Evolutionary conservation across 2,888 invertebrate species (phyloP), one percentile per base, ranked within the genome.

Genomic region (Torymus texanus): DNA sequence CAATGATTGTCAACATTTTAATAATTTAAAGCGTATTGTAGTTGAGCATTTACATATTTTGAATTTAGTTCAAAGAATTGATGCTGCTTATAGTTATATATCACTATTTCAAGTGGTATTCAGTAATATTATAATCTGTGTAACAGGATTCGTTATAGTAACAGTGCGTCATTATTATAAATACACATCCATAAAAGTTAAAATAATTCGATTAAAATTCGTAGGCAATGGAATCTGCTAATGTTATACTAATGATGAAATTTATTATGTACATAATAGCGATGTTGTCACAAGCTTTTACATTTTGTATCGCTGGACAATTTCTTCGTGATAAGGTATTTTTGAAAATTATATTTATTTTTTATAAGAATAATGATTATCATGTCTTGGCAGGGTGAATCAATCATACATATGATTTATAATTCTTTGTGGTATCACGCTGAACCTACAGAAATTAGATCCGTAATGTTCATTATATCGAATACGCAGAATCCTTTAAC

Each of bases 281-380:
- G 0, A 72, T 81, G 21, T 78, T 81, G 2, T n/a, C 62, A 41
- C 86, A 86, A 21, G 66, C 73, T 10, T 84, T 85, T 24, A 65
- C 85, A 56, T 84, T 82, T 14, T 86, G 86, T 14, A 82, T 82
- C 14, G 82, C 79, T 21, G 85, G 86, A 3, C 86, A 86, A 72
- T 84, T 86, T 77, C 78, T 86, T 18, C 82, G 68, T n/a, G 62
- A 65, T 5, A 83, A 85, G 82, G 86, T 21, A 68, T 16, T 1
- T 18, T 12, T 29, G 10, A 16, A 5, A 18, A 14, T 29, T 50
- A 18, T 14, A 13, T 16, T 51, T 29, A n/a, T 11, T 5, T 29
- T 29, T 29, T 29, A 29, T 4, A 29, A 29, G 3, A 68, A 5
- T 53, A n/a, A 53, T n/a, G n/a, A 29, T 14, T 55, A 67, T 53